Evolutionary conservation across 2,797 vertebrate genomes (phyloP).

Genomic region (Poeciliopsis paucimaculata): DNA sequence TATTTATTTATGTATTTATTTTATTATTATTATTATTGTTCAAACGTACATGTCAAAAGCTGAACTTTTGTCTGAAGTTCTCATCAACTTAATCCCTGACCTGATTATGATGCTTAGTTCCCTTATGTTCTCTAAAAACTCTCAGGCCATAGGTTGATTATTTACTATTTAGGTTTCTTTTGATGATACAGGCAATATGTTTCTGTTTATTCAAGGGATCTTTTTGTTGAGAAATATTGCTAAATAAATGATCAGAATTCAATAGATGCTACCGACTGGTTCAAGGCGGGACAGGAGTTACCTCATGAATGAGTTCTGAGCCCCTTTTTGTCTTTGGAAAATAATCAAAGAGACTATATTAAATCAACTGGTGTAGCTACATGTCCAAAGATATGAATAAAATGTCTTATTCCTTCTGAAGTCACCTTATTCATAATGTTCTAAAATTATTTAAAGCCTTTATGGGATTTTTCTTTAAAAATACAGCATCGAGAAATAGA

Average conservation of each 20-base stretch:
- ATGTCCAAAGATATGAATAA: neutral
- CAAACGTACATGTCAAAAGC: neutral
- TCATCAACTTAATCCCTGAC: neutral
- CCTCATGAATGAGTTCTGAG: neutral
- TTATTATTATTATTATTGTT: no score
- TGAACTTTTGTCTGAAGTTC: neutral
- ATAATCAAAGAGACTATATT: neutral
- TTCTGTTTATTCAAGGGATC: neutral
- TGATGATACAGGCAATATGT: neutral
- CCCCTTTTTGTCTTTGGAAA: neutral
- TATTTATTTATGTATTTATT: no score
- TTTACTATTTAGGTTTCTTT: neutral
- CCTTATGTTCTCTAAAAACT: neutral
- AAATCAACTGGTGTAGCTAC: neutral
- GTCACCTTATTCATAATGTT: neutral
- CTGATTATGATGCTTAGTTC: neutral
- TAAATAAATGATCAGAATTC: neutral
- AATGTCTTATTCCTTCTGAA: neutral
- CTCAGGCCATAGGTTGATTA: neutral
- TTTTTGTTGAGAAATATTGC: neutral
- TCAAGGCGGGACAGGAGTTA: neutral
- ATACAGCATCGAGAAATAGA: slow-evolving; percentile 12
- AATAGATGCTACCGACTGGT: neutral
- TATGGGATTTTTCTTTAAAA: slow-evolving; percentile 1
- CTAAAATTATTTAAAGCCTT: slow-evolving; percentile 13